Percentiles rank a stretch among this genome's conserved stretches.
phyloP scores from a whole-genome alignment of 2,888 invertebrate species.

The Drosophila stalkeri region DNA sequence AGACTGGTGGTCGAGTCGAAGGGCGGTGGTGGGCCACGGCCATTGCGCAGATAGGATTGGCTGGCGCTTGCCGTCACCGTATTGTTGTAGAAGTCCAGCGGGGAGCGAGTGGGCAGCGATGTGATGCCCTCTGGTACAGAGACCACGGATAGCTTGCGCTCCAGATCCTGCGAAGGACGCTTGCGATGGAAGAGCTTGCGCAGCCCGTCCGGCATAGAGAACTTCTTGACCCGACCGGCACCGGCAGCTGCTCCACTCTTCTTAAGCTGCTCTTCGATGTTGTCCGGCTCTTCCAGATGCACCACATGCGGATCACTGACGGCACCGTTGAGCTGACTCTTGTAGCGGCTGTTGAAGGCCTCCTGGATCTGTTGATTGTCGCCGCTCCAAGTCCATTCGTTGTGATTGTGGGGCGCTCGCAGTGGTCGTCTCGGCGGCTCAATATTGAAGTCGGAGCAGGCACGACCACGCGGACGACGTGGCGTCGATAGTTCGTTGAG shows the following conservation, averaged over 20 bases:
- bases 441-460: constrained; percentile 87
- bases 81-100: constrained; percentile 77
- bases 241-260: constrained; percentile 35
- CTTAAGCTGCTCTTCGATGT: constrained; percentile 60
- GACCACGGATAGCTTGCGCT: constrained; percentile 81
- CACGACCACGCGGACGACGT: constrained; percentile 86
- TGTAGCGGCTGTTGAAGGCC: constrained; percentile 83
- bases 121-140: constrained; percentile 81
- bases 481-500: constrained; percentile 70
- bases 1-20: constrained; percentile 59
- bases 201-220: constrained; percentile 83
- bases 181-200: constrained; percentile 82
- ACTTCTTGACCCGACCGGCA: constrained; percentile 76
- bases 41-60: constrained; percentile 70
- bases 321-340: constrained; percentile 66
- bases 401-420: constrained; percentile 72
- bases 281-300: constrained; percentile 65
- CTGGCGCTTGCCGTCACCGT: constrained; percentile 77
- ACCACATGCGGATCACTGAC: constrained; percentile 70
- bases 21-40: constrained; percentile 60
- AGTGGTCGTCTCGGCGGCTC: constrained; percentile 69
- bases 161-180: constrained; percentile 78
- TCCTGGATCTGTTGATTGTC: constrained; percentile 85
- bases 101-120: constrained; percentile 45
- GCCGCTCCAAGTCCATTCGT: constrained; percentile 85